Evolutionary conservation across 2,888 invertebrate species (phyloP), one percentile per base, ranked within the genome.

Genomic region (Achlya flavicornis): DNA sequence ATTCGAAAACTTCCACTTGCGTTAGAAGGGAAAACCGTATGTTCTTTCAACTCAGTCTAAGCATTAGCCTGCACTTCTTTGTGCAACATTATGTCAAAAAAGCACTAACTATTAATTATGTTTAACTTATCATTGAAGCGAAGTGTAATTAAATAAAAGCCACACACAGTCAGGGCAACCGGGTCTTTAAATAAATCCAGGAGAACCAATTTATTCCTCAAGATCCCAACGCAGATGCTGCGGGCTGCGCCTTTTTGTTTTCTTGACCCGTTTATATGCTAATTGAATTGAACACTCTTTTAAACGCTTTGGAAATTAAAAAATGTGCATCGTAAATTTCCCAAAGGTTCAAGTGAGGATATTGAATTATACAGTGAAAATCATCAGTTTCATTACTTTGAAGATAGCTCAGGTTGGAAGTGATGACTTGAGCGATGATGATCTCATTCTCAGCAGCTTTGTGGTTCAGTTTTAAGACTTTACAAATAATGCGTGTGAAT

Each of bases 221-320:
- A 63, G 59, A 12, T 26, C n/a, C 57, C 63, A 14, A 64, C 38
- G 14, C 58, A 48, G 1, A 26, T 59, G 57, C 26, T 12, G n/a
- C 19, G 59, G 53, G 57, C 11, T 35, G 64, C 66, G 26, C 26
- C 26, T 26, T 63, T 65, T 66, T 62, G 58, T 71, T 73, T 76
- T 70, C 69, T 67, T 62, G 58, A 62, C 62, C 66, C 60, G 67
- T 79, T 72, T 71, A 65, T 75, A 80, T 79, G 81, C 61, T 75
- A 81, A 79, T 80, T 70, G 65, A 75, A 73, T 70, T 41, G 64
- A 7, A 68, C 72, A 65, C 61, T 63, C 48, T 67, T 72, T 71
- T 72, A 73, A 76, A 72, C 67, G 71, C 61, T 59, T 57, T 61
- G 60, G 63, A 65, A 57, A 60, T 60, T 41, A 38, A 60, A 67